Conservation (phyloP, 2,888 invertebrate species). For the Amblyjoppa fuscipennis region DNA sequence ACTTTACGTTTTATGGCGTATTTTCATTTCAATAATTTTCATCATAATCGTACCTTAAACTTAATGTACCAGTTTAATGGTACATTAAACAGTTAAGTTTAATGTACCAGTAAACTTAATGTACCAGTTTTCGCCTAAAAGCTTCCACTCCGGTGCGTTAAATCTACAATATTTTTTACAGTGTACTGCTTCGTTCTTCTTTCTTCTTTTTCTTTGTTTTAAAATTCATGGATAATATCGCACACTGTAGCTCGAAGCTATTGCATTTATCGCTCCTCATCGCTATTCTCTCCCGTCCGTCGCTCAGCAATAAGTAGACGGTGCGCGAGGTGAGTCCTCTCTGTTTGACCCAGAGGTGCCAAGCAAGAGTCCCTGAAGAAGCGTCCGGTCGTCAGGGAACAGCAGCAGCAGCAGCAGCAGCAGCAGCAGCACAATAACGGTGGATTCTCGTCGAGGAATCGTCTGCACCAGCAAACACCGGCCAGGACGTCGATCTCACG, state of each 20-base stretch:
- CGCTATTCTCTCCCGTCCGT: constrained; percentile 73
- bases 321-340: constrained; percentile 75
- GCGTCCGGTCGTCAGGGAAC: constrained; percentile 74
- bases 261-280: constrained; percentile 61
- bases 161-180: no score
- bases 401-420: constrained; percentile 58
- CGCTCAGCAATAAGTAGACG: constrained; percentile 79
- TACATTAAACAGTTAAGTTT: no score
- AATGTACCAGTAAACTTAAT: no score
- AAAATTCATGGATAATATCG: not conserved
- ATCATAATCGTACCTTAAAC: no score
- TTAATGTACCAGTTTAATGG: no score
- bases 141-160: no score
- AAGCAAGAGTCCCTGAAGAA: constrained; percentile 83
- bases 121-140: no score
- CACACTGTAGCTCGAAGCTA: constrained; percentile 11
- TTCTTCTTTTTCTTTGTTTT: not conserved
- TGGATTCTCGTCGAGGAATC: constrained; percentile 70
- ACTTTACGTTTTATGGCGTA: no score
- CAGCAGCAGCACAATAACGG: constrained; percentile 49
- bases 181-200: not conserved
- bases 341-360: constrained; percentile 81
- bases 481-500: constrained; percentile 48
- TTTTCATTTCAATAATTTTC: no score
- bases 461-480: constrained; percentile 40